phyloP scores from a whole-genome alignment of 2,113 vertebrate genomes.

The Poicephalus gulielmi region DNA sequence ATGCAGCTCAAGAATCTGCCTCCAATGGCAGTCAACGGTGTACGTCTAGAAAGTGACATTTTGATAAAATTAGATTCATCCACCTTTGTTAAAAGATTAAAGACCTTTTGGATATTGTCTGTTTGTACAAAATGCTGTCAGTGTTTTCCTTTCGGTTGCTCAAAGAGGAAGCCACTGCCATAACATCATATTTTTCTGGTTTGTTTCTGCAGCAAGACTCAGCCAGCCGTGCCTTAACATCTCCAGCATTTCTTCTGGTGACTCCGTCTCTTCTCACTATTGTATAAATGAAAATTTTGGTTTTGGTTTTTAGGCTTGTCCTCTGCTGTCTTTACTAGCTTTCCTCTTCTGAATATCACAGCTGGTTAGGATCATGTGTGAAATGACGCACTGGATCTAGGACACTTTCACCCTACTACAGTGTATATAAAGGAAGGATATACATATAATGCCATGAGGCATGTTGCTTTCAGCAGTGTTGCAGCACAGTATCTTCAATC shows the following conservation, averaged over 20 bases:
- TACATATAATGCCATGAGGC: background rate
- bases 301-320: background rate
- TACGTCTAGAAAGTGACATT: background rate
- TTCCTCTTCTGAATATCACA: background rate
- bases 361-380: background rate
- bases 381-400: background rate
- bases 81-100: background rate
- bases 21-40: background rate
- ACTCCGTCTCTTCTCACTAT: background rate
- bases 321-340: background rate
- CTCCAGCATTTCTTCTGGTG: background rate
- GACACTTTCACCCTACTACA: background rate
- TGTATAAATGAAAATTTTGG: background rate
- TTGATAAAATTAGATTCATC: background rate
- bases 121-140: background rate
- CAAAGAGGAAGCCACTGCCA: background rate
- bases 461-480: background rate
- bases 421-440: background rate
- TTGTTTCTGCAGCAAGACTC: background rate
- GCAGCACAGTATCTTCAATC: background rate
- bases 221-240: background rate
- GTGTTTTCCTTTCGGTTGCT: background rate
- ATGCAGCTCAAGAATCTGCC: background rate
- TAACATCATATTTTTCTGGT: background rate
- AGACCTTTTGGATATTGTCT: background rate